A percentile compares a stretch with the other conserved stretches of the same genome.
phyloP scores from a whole-genome alignment of 2,797 vertebrate genomes.

The Mormyrus hasselquistii region DNA sequence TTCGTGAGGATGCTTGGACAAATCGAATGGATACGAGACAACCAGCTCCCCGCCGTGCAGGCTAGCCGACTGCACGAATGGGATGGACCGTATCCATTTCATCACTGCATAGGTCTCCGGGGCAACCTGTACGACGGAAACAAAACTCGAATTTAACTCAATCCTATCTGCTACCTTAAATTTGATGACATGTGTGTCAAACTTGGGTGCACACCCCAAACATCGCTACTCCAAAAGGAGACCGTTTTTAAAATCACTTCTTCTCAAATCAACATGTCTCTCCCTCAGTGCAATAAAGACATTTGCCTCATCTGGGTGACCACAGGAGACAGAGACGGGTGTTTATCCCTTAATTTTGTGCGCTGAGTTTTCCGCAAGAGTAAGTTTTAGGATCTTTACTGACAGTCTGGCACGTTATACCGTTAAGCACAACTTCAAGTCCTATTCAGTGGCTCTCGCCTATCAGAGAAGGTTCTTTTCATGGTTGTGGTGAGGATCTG shows the following conservation, averaged over 20 bases:
- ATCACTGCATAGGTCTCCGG: slow-evolving; percentile 93
- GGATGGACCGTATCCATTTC: slow-evolving; percentile 84
- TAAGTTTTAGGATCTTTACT: neutral
- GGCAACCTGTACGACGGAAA: slow-evolving; percentile 68
- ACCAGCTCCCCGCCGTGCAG: slow-evolving; percentile 93
- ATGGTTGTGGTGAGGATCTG: neutral
- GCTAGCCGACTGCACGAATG: slow-evolving; percentile 89
- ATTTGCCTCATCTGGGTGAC: neutral
- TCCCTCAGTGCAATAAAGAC: neutral
- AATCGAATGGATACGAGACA: slow-evolving; percentile 91
- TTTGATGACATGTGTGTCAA: neutral
- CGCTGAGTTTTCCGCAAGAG: neutral
- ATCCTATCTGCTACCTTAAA: neutral
- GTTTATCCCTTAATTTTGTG: neutral
- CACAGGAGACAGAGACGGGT: neutral
- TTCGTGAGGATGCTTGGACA: slow-evolving; percentile 78
- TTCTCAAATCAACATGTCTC: neutral
- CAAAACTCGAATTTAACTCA: neutral
- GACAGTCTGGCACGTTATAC: neutral
- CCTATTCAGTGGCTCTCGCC: neutral
- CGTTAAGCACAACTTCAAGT: neutral
- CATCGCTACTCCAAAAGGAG: neutral
- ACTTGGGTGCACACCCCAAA: neutral
- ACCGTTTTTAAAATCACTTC: neutral
- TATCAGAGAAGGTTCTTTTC: neutral